phyloP scores from a whole-genome alignment of 1,140 invertebrate genomes.

The Capitella teleta region DNA sequence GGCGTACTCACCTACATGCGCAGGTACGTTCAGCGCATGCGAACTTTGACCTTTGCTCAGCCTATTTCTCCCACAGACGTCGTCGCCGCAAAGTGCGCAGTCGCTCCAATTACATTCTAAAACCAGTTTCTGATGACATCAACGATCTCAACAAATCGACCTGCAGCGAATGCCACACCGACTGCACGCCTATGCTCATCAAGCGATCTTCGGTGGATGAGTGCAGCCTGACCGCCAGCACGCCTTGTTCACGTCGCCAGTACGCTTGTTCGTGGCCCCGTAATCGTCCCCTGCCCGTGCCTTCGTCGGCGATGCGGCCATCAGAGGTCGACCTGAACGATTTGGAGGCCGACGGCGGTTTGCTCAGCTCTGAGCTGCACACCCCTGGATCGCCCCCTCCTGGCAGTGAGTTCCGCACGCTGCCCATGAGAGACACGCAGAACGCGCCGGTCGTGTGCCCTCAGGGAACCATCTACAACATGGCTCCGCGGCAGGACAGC shows the following conservation, averaged over 20 bases:
- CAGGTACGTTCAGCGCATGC: constrained; percentile 1
- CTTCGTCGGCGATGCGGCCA: not conserved
- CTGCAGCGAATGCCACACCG: not conserved
- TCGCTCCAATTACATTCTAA: constrained; percentile 4
- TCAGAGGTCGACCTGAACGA: not conserved
- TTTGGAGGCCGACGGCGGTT: not conserved
- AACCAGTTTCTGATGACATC: not conserved
- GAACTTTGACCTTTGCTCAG: not conserved
- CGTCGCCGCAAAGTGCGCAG: constrained; percentile 4
- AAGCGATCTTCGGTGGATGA: too few species aligned
- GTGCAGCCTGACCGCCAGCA: not conserved
- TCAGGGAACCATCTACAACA: too few species aligned
- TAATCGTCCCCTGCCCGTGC: not conserved
- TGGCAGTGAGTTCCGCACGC: not conserved
- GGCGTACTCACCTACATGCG: constrained; percentile 6
- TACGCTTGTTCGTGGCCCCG: not conserved
- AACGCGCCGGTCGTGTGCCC: not conserved
- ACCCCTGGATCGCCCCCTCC: too few species aligned
- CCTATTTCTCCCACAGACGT: constrained; percentile 1
- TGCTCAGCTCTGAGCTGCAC: not conserved
- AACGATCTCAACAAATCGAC: not conserved
- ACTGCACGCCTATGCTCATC: not conserved
- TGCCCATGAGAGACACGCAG: not conserved
- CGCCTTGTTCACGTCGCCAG: not conserved
- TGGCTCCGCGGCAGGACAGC: not conserved